Conservation (phyloP, 1,140 invertebrate species). For the Zaprionus inermis region DNA sequence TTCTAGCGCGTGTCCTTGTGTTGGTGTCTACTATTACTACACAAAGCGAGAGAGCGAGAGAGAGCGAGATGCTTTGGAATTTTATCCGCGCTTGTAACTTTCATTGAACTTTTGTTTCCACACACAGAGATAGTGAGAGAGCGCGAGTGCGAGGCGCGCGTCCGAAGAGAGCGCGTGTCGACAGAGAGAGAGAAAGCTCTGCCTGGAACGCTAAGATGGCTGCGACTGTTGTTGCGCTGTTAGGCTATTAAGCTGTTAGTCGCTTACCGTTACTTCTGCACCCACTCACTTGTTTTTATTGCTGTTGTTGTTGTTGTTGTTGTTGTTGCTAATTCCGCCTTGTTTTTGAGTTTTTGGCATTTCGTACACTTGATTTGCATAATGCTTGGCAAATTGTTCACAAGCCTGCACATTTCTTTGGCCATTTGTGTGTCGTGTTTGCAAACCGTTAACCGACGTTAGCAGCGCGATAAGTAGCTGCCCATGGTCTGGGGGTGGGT, state of each 20-base stretch:
- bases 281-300: slow-evolving; percentile 17
- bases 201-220: slow-evolving; percentile 58
- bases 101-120: slow-evolving; percentile 63
- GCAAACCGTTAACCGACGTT: slow-evolving; percentile 41
- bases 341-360: slow-evolving; percentile 67
- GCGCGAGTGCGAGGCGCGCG: background rate
- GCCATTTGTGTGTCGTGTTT: slow-evolving; percentile 50
- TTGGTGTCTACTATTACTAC: slow-evolving; percentile 65
- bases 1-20: slow-evolving; percentile 65
- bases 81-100: slow-evolving; percentile 72
- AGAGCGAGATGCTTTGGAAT: slow-evolving; percentile 55
- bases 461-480: slow-evolving; percentile 30
- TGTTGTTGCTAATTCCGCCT: slow-evolving; percentile 41
- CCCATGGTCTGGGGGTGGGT: slow-evolving; percentile 24
- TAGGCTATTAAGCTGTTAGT: slow-evolving; percentile 6
- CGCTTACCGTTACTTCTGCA: slow-evolving; percentile 24
- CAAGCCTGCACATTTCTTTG: slow-evolving; percentile 53
- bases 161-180: slow-evolving; percentile 13
- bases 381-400: slow-evolving; percentile 60
- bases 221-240: slow-evolving; percentile 53
- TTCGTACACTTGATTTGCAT: slow-evolving; percentile 64
- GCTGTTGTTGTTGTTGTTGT: slow-evolving; percentile 37
- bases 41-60: background rate
- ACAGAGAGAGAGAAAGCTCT: slow-evolving; percentile 49
- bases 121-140: slow-evolving; percentile 9